Base-by-base conservation (phyloP, 2,113 vertebrate species). In the Serinus canaria region DNA sequence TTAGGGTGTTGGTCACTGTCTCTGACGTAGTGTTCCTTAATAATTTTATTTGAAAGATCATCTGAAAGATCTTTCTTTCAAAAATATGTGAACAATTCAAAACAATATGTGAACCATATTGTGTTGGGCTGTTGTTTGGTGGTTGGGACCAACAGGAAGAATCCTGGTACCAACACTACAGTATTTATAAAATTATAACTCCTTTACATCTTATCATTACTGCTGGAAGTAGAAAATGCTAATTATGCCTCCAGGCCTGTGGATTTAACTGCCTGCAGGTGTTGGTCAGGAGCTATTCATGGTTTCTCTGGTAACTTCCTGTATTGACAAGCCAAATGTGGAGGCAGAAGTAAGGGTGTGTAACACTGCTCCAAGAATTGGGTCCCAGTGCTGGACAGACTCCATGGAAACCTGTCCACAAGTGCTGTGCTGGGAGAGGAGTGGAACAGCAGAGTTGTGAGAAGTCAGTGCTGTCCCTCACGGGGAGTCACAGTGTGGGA, bases 281-380 rank as follows among this genome's bases (percentile, higher is more conserved):
- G 13, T 60, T 94, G 80, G 64, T 87, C 81, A 91, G 69, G 64
- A 91, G 7, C 31, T 77, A 47, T 49, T 87, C 0, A 3, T 78
- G 69, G 64, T 46, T 93, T 70, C 79, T 59, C 64, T 89, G 64
- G 24, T 66, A 62, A 46, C 50, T 37, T 93, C 17, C 44, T 62
- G 23, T 41, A 24, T 35, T 62, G 28, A 64, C 41, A 81, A 83
- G 15, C n/a, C n/a, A 62, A 78, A 53, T 7, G 13, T 70, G 73
- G 15, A 46, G 66, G 46, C 31, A 74, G 55, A 69, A 80, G 30
- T 60, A 27, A 27, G 20, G 10, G 11, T 69, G 46, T 74, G 37
- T 72, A 44, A 66, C 10, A 1, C 17, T 53, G 47, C 28, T 53
- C 24, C 1, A 4, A 67, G 66, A 3, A 0, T 25, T 67, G 2